Evolutionary conservation across 2,113 vertebrate genomes (phyloP).

Genomic region (Stegastes partitus): DNA sequence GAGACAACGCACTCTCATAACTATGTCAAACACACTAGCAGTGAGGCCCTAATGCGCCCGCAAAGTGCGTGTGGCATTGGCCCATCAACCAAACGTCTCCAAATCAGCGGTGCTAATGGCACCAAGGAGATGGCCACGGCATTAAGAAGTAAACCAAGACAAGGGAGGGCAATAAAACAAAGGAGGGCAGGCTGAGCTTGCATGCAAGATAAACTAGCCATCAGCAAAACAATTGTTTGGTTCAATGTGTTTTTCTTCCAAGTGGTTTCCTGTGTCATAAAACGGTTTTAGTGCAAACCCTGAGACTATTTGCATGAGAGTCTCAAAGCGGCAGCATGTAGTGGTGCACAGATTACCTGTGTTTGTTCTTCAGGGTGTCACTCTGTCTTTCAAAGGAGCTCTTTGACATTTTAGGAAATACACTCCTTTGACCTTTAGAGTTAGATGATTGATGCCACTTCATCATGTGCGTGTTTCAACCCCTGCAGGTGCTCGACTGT

Average conservation of each 20-base stretch:
- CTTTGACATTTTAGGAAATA: no score
- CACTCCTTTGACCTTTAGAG: no score
- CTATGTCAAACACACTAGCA: constrained; percentile 41
- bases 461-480: no score
- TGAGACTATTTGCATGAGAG: not conserved
- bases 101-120: constrained; percentile 18
- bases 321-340: constrained; percentile 4
- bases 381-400: not conserved
- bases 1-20: constrained; percentile 32
- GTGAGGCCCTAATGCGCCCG: constrained; percentile 31
- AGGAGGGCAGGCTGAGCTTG: constrained; percentile 9
- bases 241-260: constrained; percentile 7
- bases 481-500: no score
- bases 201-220: constrained; percentile 34
- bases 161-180: constrained; percentile 37
- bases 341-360: not conserved
- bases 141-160: constrained; percentile 13
- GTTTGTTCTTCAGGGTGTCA: constrained; percentile 1
- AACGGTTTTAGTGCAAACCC: not conserved
- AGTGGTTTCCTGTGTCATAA: constrained; percentile 10
- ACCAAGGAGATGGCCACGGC: constrained; percentile 16
- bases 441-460: no score
- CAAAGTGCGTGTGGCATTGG: constrained; percentile 38
- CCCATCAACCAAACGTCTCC: constrained; percentile 27
- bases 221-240: constrained; percentile 37